These are phyloP conservation scores for Etia nguti DNA, from an alignment of 2,113 vertebrate species.

Conservation along the genomic window DNA sequence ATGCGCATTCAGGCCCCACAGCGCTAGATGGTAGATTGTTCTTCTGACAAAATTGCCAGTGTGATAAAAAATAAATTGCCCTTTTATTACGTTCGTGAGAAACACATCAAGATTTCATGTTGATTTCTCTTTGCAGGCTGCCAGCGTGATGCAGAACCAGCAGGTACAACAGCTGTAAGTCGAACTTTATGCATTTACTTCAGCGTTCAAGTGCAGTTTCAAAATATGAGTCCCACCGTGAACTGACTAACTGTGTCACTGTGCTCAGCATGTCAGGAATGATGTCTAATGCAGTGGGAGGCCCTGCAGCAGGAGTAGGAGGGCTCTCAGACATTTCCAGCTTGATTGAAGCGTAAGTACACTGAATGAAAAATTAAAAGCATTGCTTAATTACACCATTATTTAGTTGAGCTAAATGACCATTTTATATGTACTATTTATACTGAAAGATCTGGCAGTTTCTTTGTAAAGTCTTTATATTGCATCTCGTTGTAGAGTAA, in stretches of 20 bases:
- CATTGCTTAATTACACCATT: background rate
- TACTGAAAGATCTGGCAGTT: background rate
- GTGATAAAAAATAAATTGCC: background rate
- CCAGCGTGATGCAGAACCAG: slow-evolving; percentile 98
- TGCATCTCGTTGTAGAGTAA: background rate
- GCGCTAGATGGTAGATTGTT: background rate
- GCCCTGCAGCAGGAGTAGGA: slow-evolving; percentile 90
- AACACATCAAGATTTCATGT: background rate
- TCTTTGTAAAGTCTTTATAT: background rate
- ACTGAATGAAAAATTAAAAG: background rate
- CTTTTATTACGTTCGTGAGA: background rate
- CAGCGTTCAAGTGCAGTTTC: background rate
- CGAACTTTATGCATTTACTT: background rate
- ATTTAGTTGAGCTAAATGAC: background rate
- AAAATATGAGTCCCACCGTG: background rate
- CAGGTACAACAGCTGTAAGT: slow-evolving; percentile 96
- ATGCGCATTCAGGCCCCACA: background rate
- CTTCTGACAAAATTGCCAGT: background rate
- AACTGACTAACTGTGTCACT: background rate
- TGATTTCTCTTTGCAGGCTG: slow-evolving; percentile 76
- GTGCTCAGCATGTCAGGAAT: slow-evolving; percentile 91
- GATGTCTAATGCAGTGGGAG: slow-evolving; percentile 95
- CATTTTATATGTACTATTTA: background rate
- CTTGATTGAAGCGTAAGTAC: slow-evolving; percentile 94
- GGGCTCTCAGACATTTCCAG: slow-evolving; percentile 93